Base-by-base conservation (phyloP, 64 coral and sea anemone genomes). In the Porites australiensis region DNA sequence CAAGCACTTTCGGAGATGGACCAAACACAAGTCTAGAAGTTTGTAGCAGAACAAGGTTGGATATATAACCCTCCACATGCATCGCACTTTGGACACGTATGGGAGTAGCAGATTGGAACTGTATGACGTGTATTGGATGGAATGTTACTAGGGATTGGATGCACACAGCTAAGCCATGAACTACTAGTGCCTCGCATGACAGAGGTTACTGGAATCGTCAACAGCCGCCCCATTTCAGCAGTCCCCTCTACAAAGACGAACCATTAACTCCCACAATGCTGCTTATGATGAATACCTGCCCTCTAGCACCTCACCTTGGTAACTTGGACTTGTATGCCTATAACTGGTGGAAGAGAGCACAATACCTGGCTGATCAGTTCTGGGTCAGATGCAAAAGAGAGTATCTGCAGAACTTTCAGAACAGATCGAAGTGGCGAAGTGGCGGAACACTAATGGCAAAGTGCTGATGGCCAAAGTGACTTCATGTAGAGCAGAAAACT, bases 81-180 rank as follows among this genome's bases (percentile, higher is more conserved):
- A 16, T 82, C 58, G 7, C 46, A 82, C 48, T 82, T 82, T 54
- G 79, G 44, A 5, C 50, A 12, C n/a, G 79, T 44, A 16, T 82
- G 79, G 79, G 79, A 82, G 59, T 37, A 44, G 13, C 19, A 37
- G 10, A 69, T 49, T 15, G 62, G 82, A 37, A 86, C 62, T 2
- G 55, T 86, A 6, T 27, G 82, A 13, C 62, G 75, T 6, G 75
- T 78, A 5, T 47, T 78, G 15, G 75, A 78, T 37, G 75, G n/a
- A 6, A 78, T 78, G 82, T 18, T 69, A 8, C 19, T 64, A 2
- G 59, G 47, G 8, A 20, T 78, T 49, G 75, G 70, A 8, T 11
- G n/a, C n/a, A 5, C 75, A 78, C n/a, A 22, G 46, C 20, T 49
- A 10, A 78, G 4, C 5, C 75, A 22, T 37, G 50, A 44, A 47